Percentiles rank a stretch among this genome's conserved stretches.
These are phyloP conservation scores for Coremacera marginata DNA, from an alignment of 2,888 invertebrate genomes.

Conservation along the genomic window DNA sequence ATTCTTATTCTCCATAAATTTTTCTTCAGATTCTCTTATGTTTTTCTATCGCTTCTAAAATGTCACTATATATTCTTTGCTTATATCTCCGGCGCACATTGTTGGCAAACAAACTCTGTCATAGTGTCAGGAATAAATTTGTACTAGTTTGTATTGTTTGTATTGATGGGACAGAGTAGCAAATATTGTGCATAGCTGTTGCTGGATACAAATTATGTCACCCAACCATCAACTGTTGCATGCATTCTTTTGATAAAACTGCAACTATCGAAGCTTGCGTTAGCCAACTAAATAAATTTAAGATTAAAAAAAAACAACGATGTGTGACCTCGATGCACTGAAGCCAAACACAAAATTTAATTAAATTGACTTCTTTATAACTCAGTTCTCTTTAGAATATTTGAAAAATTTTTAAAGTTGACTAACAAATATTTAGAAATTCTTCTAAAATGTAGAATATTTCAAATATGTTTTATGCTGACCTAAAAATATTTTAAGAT, in stretches of 20 bases:
- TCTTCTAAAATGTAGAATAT: no score
- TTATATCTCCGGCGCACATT: slow-evolving; percentile 15
- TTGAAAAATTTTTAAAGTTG: neutral
- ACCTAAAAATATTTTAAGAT: no score
- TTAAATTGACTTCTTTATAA: neutral
- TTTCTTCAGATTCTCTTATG: neutral
- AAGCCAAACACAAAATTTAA: no score
- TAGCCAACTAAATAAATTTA: neutral
- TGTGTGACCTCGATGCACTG: no score
- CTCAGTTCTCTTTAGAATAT: no score
- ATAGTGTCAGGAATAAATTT: slow-evolving; percentile 10
- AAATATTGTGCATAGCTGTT: neutral
- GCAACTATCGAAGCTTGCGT: no score
- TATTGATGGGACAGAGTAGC: neutral
- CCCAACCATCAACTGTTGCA: neutral
- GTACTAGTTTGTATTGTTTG: neutral
- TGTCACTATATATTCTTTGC: neutral
- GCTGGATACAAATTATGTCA: neutral
- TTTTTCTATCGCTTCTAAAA: neutral
- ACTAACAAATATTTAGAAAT: no score
- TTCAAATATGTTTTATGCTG: no score
- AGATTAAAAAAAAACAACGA: neutral
- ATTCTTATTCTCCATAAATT: neutral
- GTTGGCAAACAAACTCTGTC: slow-evolving; percentile 19
- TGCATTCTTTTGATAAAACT: no score